Evolutionary conservation across 2,113 vertebrate genomes (phyloP), one percentile per base, ranked within the genome.

Genomic region (Macquaria ambigua): DNA sequence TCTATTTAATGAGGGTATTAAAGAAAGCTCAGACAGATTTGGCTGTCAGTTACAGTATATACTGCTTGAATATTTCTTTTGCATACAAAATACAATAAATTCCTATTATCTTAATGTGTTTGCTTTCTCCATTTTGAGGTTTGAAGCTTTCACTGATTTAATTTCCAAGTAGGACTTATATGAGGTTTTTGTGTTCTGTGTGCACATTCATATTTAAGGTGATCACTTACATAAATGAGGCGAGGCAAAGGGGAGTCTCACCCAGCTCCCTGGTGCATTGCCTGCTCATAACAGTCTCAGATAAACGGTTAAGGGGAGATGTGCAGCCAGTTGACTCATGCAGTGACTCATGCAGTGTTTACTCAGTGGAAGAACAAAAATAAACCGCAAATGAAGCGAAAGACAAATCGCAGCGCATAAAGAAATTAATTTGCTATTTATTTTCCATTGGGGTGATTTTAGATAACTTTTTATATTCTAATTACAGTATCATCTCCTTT

Each of bases 281-380:
- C 25, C 43, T 79, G 14, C 62, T 86, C 39, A 34, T 84, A 81
- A 78, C 31, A 74, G 73, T 37, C 67, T 72, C 50, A 18, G 69
- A 79, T 85, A 76, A 76, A 79, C 15, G 11, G 53, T 85, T 85
- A 63, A 67, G 15, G 28, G 16, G 48, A 82, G 81, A 77, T 90
- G 41, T 77, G 86, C 73, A 81, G 82, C 61, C 66, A 55, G 62
- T 77, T 90, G 89, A 92, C 61, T 92, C 82, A 88, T 74, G 34
- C 79, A n/a, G 79, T 93, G 90, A 92, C 82, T 91, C 86, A 88
- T 68, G 15, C 62, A 18, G 53, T n/a, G 75, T 83, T 81, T 70
- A 68, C 41, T 63, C 41, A 67, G 76, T 59, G 23, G 64, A 76
- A 53, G 37, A 74, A 72, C 55, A 16, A 43, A 82, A 86, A 84